Conservation (phyloP, 2,888 invertebrate species). For the Rhabditophanes sp. region DNA sequence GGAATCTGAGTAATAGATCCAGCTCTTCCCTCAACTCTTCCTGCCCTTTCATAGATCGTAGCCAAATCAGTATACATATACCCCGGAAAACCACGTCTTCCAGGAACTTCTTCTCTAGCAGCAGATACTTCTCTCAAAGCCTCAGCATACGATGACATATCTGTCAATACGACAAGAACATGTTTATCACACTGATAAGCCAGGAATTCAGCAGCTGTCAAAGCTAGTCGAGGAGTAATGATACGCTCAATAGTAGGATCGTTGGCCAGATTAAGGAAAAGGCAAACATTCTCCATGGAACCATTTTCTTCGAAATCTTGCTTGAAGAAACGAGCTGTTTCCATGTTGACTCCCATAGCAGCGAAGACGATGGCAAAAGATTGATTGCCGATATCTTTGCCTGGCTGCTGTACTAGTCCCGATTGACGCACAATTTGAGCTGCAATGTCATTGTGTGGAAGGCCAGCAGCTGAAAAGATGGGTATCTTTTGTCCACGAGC, state of each 20-base stretch:
- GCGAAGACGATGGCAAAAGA: conserved; percentile 94
- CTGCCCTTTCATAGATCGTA: conserved; percentile 94
- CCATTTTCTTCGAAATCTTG: conserved; percentile 61
- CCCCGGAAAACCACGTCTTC: conserved; percentile 94
- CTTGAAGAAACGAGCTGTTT: conserved; percentile 99
- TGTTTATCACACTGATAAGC: conserved; percentile 99
- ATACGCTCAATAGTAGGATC: conserved; percentile 99
- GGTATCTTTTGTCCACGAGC: conserved; percentile 99
- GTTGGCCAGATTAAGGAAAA: conserved; percentile 95
- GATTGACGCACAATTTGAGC: conserved; percentile 95
- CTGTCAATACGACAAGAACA: conserved; percentile 90
- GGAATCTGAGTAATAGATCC: conserved; percentile 98
- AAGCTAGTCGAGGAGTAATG: conserved; percentile 86
- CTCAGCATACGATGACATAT: conserved; percentile 98
- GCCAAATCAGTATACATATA: conserved; percentile 99
- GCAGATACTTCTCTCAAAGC: conserved; percentile 92
- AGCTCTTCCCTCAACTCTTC: conserved; percentile 88
- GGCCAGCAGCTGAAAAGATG: conserved; percentile 95
- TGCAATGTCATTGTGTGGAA: conserved; percentile 96
- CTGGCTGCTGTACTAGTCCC: conserved; percentile 17
- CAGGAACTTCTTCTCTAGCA: conserved; percentile 94
- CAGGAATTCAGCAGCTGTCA: conserved; percentile 93
- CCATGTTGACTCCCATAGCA: conserved; percentile 72
- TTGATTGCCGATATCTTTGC: neutral
- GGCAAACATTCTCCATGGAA: conserved; percentile 97